Evolutionary conservation across 2,888 invertebrate genomes (phyloP).

Genomic region (Euphydryas editha): DNA sequence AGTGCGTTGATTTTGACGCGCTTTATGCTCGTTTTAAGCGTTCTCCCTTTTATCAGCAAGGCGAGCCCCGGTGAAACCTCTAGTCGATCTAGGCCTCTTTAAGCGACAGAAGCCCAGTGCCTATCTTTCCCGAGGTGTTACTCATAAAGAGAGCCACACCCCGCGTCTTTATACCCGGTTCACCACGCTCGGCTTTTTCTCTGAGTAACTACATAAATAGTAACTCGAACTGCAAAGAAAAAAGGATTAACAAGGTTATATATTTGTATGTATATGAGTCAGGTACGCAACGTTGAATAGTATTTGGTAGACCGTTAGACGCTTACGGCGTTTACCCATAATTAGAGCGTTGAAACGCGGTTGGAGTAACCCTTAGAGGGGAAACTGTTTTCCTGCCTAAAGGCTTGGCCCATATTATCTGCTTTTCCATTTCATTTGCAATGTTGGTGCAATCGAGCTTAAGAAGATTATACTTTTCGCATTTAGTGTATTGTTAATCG

Average conservation of each 20-base stretch:
- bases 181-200: too few relatives aligned
- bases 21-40: too few relatives aligned
- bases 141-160: too few relatives aligned
- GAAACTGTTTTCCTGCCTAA: conserved; percentile 63
- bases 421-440: conserved; percentile 54
- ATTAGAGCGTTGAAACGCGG: conserved; percentile 60
- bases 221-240: background rate
- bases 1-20: too few relatives aligned
- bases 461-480: conserved; percentile 55
- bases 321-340: conserved; percentile 60
- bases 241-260: conserved; percentile 4
- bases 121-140: too few relatives aligned
- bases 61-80: too few relatives aligned
- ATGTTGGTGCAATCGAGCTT: conserved; percentile 57
- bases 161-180: too few relatives aligned
- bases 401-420: conserved; percentile 64
- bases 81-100: too few relatives aligned
- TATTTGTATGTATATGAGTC: conserved; percentile 11
- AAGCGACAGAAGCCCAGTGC: too few relatives aligned
- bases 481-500: conserved; percentile 20
- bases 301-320: conserved; percentile 40
- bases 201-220: too few relatives aligned
- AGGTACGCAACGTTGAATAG: conserved; percentile 18
- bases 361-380: conserved; percentile 53
- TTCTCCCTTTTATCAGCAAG: too few relatives aligned